Evolutionary conservation across 2,888 invertebrate genomes (phyloP).

Genomic region (Coelinius sp.): DNA sequence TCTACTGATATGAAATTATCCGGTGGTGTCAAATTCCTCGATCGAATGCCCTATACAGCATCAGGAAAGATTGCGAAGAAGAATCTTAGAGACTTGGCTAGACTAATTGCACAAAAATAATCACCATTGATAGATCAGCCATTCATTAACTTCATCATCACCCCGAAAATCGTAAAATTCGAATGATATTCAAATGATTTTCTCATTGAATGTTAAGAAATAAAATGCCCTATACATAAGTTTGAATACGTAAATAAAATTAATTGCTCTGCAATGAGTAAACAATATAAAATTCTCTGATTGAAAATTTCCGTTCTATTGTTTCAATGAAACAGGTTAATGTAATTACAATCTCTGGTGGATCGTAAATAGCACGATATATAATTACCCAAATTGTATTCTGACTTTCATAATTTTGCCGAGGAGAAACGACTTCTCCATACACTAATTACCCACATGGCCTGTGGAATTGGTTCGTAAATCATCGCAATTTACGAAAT

Average conservation of each 20-base stretch:
- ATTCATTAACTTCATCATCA: not conserved
- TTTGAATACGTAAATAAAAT: not conserved
- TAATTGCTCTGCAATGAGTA: not conserved
- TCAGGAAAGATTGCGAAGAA: conserved; percentile 52
- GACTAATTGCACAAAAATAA: conserved; percentile 3
- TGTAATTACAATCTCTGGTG: not conserved
- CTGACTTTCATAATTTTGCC: not conserved
- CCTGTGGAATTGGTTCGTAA: not conserved
- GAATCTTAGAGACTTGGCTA: conserved; percentile 53
- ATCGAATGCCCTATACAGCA: conserved; percentile 56
- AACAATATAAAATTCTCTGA: not conserved
- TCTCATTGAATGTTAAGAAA: not conserved
- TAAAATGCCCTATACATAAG: not conserved
- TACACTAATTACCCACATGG: not conserved
- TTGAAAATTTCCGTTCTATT: not conserved
- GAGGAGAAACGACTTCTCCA: not conserved
- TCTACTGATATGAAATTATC: conserved; percentile 54
- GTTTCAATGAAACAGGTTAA: not conserved
- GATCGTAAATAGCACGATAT: not conserved
- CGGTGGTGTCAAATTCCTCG: conserved; percentile 59
- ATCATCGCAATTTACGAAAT: not conserved
- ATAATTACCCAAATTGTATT: not conserved
- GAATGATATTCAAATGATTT: not conserved
- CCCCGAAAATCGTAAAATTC: not conserved
- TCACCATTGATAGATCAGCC: too few species aligned